These are phyloP conservation scores for Paramuricea clavata DNA, from an alignment of 92 coral and sea anemone genomes.

Conservation along the genomic window DNA sequence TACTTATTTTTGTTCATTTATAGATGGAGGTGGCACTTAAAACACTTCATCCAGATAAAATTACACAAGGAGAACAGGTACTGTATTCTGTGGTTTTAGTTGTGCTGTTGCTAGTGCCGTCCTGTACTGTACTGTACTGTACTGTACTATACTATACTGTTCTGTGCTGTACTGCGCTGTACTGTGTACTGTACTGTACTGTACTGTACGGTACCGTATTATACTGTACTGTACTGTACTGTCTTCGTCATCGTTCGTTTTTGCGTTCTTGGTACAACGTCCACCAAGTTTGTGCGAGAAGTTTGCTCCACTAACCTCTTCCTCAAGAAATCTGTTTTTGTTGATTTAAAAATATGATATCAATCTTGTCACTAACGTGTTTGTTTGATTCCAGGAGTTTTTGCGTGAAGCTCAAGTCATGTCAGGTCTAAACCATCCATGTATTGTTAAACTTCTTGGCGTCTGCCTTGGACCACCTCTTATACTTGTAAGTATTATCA, in stretches of 20 bases:
- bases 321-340: no score
- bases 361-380: neutral
- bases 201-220: no score
- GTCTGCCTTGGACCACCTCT: slow-evolving; percentile 99
- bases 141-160: neutral
- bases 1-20: neutral
- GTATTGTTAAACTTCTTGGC: slow-evolving; percentile 94
- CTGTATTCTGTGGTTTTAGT: no score
- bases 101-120: no score
- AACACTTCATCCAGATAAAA: slow-evolving; percentile 96
- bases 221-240: no score
- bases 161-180: neutral
- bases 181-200: no score
- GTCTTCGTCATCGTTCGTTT: no score
- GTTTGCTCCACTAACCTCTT: no score
- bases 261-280: no score
- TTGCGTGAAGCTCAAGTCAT: slow-evolving; percentile 96
- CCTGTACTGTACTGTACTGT: neutral
- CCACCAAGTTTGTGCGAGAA: no score
- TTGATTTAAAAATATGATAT: neutral
- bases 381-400: slow-evolving; percentile 75
- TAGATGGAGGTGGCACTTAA: slow-evolving; percentile 93
- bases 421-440: slow-evolving; percentile 96
- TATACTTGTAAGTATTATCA: slow-evolving; percentile 77
- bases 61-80: slow-evolving; percentile 99